Evolutionary conservation across 2,113 vertebrate genomes (phyloP), one percentile per base, ranked within the genome.

Genomic region (Scalopus aquaticus): DNA sequence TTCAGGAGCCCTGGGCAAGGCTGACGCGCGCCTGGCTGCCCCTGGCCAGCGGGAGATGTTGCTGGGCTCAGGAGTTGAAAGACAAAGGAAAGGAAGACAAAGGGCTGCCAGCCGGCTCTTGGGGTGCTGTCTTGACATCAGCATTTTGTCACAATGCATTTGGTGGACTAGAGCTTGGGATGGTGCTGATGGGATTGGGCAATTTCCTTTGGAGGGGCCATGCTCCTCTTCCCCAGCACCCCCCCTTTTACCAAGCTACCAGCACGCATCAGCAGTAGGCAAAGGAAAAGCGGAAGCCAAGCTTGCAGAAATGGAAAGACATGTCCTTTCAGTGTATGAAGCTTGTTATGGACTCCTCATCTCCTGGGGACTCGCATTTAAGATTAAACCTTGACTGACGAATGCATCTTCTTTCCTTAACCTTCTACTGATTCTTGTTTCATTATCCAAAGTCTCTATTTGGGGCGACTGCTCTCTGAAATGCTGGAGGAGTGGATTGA

Each of bases 311-410:
- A 49, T 46, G 86, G 79, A 51, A 44, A n/a, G 39, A 79, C 32
- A 12, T 86, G 10, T 9, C 32, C 82, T 73, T 89, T 62, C 72
- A 88, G 42, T 28, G 1, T 0, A 24, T 93, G 88, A 90, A 58
- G 51, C 5, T 7, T 80, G 56, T 92, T 91, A 89, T 69, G 30
- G 78, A 95, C 69, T n/a, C 74, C 17, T 97, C 44, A 49, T 90
- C 85, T 94, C 70, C 86, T 64, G 72, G 93, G 51, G n/a, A 73
- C 49, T 17, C 76, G 7, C 54, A 81, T 86, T 54, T 88, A 13
- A 90, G 90, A 96, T 97, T 96, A 96, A 97, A 96, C 69, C 16
- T 28, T 22, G 10, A 77, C 81, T 94, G 95, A 96, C 94, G 26
- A 93, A 85, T 58, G 24, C 46, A 91, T 9, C 60, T 88, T 81